Evolutionary conservation across 2,888 invertebrate genomes (phyloP), one percentile per base, ranked within the genome.

Genomic region (Mesorhabditis sp.): DNA sequence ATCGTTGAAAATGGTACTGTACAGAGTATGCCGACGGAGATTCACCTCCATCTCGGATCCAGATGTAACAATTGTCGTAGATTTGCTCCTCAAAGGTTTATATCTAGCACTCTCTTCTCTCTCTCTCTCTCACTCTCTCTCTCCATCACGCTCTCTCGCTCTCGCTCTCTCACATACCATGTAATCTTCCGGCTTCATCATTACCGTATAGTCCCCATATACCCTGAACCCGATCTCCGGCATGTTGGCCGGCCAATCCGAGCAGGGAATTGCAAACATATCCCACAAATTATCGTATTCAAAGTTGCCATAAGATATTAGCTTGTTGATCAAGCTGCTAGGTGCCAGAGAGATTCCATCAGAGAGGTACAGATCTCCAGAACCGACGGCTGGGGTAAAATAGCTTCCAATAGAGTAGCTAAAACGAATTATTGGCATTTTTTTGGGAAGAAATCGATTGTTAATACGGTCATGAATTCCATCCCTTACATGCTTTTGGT

Each of bases 141-240:
- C n/a, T 50, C 7, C 13, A 10, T 50, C 58, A 2, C 58, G 7
- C 2, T 50, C 0, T 50, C n/a, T 50, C 58, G 1, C n/a, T 50
- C n/a, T 50, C 58, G 7, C 58, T 50, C n/a, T 50, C n/a, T n/a
- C 58, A 50, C 58, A 13, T 50, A 50, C 58, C 58, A 50, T n/a
- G n/a, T 50, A 50, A 50, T 50, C 7, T 13, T 50, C 58, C n/a
- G 7, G 58, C n/a, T 50, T 10, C 7, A 50, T n/a, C 1, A n/a
- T 50, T 10, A 50, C n/a, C 58, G 58, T 10, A 50, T 50, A 28
- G 28, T 28, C n/a, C n/a, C 2, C 58, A 13, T 50, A 10, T 2
- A 50, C n/a, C 10, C 7, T 13, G 2, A 50, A 50, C 58, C 10
- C n/a, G 2, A 50, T 50, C 1, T 10, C 10, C 7, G 58, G 58